phyloP scores from a whole-genome alignment of 2,113 vertebrate species.

The Microtus oregoni region DNA sequence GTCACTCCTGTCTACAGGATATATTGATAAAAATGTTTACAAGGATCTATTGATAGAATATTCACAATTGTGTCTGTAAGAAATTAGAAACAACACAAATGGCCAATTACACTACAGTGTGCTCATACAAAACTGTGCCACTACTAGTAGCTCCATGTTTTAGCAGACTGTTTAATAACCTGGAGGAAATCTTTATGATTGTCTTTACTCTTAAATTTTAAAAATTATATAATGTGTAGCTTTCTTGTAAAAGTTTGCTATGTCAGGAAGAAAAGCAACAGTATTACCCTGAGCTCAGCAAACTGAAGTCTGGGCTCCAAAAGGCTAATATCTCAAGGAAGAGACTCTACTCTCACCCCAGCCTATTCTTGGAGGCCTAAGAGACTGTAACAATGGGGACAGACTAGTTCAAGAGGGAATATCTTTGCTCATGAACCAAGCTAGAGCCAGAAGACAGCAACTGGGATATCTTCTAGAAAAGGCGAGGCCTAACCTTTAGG shows the following conservation, averaged over 20 bases:
- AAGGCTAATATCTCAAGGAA: slow-evolving; percentile 20
- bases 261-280: not conserved
- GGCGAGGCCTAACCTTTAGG: not conserved
- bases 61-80: not conserved
- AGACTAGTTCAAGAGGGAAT: not conserved
- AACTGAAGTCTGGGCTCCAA: not conserved
- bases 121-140: not conserved
- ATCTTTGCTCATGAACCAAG: not conserved
- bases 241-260: slow-evolving; percentile 15
- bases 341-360: not conserved
- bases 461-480: not conserved
- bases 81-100: not conserved
- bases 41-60: not conserved
- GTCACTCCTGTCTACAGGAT: not conserved
- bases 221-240: slow-evolving; percentile 56
- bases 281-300: not conserved
- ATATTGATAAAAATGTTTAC: not conserved
- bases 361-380: not conserved
- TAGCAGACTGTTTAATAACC: slow-evolving; percentile 52
- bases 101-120: not conserved
- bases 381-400: not conserved
- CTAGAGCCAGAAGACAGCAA: not conserved
- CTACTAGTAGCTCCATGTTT: not conserved
- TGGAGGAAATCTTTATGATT: not conserved
- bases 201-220: slow-evolving; percentile 48